These are phyloP conservation scores for Limnodromus scolopaceus DNA, from an alignment of 2,797 vertebrate species.

Conservation along the genomic window DNA sequence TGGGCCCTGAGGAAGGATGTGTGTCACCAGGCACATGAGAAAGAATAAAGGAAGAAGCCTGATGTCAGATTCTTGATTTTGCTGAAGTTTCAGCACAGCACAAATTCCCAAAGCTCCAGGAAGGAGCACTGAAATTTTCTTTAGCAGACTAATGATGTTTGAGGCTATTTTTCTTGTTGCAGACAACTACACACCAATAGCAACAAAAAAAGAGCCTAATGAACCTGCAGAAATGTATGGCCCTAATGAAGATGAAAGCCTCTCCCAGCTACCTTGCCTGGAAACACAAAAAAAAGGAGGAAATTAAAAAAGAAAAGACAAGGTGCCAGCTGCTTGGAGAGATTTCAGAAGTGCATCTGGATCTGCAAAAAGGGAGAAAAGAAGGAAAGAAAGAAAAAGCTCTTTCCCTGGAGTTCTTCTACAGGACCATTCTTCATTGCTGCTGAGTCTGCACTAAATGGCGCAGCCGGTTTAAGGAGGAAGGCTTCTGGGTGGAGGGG, in stretches of 20 bases:
- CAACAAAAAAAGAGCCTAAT: constrained; percentile 58
- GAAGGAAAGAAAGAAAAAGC: constrained; percentile 29
- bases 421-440: constrained; percentile 51
- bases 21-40: not conserved
- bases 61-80: constrained; percentile 50
- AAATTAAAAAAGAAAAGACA: constrained; percentile 43
- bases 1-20: constrained; percentile 19
- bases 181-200: constrained; percentile 63
- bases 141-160: constrained; percentile 69
- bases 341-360: constrained; percentile 30
- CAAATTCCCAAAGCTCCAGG: constrained; percentile 42
- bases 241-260: constrained; percentile 74
- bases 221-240: constrained; percentile 70
- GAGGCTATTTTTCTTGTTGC: constrained; percentile 69
- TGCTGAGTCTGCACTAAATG: constrained; percentile 69
- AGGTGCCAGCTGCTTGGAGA: constrained; percentile 61
- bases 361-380: constrained; percentile 44
- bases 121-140: constrained; percentile 54
- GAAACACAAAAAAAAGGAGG: not conserved
- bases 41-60: constrained; percentile 29
- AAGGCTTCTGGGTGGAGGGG: constrained; percentile 34
- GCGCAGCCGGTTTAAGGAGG: constrained; percentile 54
- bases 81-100: constrained; percentile 53
- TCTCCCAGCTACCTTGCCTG: constrained; percentile 53
- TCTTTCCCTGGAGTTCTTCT: constrained; percentile 57